Conservation (phyloP, 1,140 invertebrate genomes). For the Akabosia matsudoensis region DNA sequence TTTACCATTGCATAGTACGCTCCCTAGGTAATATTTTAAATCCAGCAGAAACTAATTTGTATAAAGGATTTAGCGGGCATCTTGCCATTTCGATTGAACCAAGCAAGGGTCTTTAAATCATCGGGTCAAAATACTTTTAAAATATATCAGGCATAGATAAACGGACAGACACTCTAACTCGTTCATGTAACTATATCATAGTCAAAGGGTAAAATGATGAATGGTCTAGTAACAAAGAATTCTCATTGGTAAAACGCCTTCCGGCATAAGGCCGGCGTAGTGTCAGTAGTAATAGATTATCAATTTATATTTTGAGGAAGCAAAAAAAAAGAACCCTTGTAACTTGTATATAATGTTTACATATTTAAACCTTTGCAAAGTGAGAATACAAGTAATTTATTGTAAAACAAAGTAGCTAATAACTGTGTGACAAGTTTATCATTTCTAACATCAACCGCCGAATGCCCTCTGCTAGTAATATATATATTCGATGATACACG, state of each 20-base stretch:
- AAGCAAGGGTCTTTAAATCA: too few species aligned
- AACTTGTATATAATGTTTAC: too few species aligned
- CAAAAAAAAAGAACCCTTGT: not conserved
- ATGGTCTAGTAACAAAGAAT: not conserved
- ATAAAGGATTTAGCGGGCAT: too few species aligned
- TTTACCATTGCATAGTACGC: too few species aligned
- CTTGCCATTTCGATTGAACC: too few species aligned
- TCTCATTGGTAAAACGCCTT: not conserved
- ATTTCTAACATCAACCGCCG: not conserved
- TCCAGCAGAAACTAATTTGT: too few species aligned
- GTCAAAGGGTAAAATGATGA: not conserved
- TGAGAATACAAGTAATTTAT: constrained; percentile 14
- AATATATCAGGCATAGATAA: not conserved
- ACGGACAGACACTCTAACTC: not conserved
- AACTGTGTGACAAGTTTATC: constrained; percentile 1
- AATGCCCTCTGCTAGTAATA: not conserved
- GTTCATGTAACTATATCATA: too few species aligned
- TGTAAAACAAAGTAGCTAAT: constrained; percentile 6
- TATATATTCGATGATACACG: too few species aligned
- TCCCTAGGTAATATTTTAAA: too few species aligned
- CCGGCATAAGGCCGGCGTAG: not conserved
- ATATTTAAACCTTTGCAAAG: not conserved
- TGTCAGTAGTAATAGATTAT: not conserved
- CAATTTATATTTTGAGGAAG: not conserved
- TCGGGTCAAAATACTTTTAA: too few species aligned